These are phyloP conservation scores for Lepidurus couesii DNA, from an alignment of 1,140 invertebrate genomes.

Conservation along the genomic window DNA sequence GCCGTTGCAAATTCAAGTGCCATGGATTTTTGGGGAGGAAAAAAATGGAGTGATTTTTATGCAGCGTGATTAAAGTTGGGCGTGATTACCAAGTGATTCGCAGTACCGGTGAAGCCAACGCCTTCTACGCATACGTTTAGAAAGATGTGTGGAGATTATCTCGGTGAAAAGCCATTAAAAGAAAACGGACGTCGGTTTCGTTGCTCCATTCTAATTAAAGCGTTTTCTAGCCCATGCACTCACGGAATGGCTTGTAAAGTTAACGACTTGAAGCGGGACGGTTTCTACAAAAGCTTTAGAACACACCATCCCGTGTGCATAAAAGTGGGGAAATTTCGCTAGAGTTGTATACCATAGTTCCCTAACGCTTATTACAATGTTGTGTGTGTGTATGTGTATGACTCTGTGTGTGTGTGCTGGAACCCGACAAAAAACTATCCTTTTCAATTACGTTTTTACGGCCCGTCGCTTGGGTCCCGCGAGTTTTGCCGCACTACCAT, in stretches of 20 bases:
- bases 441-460: constrained; percentile 17
- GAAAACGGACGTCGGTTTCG: neutral
- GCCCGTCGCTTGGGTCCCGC: neutral
- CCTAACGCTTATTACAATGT: constrained; percentile 15
- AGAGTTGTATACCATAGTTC: neutral
- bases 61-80: too few relatives aligned
- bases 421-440: neutral
- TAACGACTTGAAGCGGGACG: neutral
- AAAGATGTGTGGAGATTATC: neutral
- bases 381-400: neutral
- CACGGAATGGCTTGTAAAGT: neutral
- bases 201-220: constrained; percentile 10
- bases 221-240: neutral
- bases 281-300: neutral
- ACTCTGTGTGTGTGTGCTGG: neutral
- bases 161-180: neutral
- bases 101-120: neutral
- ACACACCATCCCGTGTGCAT: neutral
- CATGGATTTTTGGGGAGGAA: neutral
- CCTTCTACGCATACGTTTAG: neutral
- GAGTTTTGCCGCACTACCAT: neutral
- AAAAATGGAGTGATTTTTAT: too few relatives aligned
- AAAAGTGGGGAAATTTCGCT: neutral
- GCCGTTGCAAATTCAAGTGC: neutral
- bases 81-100: too few relatives aligned